These are phyloP conservation scores for Pseudomyrmex pallidus DNA, from an alignment of 1,140 invertebrate species.

Conservation along the genomic window DNA sequence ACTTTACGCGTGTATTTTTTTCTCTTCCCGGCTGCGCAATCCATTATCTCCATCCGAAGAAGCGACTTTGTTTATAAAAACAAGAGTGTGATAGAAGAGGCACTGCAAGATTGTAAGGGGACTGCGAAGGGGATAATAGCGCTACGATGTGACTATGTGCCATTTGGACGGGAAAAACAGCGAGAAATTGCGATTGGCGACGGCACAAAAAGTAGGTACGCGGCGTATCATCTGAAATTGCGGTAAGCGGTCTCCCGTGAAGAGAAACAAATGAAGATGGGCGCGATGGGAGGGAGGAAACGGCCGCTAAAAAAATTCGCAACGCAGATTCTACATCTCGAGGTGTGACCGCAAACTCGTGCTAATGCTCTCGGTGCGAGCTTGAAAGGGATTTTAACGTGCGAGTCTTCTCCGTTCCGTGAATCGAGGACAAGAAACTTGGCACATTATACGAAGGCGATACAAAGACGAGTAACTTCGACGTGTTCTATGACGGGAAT, in stretches of 20 bases:
- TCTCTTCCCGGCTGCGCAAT: background rate
- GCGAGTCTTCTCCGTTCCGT: background rate
- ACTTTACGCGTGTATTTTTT: background rate
- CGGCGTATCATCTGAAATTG: conserved; percentile 56
- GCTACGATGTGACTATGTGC: conserved; percentile 17
- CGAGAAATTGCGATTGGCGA: conserved; percentile 63
- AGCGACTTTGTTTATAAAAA: background rate
- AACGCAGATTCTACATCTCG: conserved; percentile 30
- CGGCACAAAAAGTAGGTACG: conserved; percentile 37
- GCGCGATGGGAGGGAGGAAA: background rate
- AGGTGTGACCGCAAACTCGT: conserved; percentile 61
- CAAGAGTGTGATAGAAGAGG: background rate
- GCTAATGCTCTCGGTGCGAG: conserved; percentile 30
- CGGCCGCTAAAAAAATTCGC: conserved; percentile 45
- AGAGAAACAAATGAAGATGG: conserved; percentile 43
- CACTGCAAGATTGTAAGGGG: background rate
- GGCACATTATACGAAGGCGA: background rate
- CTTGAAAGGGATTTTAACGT: conserved; percentile 8
- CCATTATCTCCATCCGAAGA: conserved; percentile 1
- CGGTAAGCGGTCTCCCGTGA: conserved; percentile 40
- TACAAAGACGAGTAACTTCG: conserved; percentile 12
- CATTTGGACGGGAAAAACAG: conserved; percentile 47
- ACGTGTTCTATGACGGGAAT: conserved; percentile 14
- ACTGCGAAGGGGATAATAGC: background rate
- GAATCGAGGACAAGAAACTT: background rate